Conservation (phyloP, 2,113 vertebrate species). For the Ctenodactylus gundi region DNA sequence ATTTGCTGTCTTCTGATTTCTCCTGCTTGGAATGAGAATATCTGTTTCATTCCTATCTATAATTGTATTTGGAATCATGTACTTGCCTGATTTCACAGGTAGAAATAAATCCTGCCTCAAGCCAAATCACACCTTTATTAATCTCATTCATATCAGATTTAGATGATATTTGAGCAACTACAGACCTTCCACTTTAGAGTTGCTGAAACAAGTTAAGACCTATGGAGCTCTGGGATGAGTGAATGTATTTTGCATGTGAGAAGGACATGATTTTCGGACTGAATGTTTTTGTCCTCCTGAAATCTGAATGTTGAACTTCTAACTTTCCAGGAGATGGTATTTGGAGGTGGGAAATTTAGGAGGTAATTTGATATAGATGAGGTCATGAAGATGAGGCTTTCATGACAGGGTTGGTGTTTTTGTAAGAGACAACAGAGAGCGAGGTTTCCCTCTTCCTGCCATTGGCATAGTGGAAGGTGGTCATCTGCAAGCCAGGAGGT, state of each 20-base stretch:
- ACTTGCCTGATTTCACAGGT: background rate
- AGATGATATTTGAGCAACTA: background rate
- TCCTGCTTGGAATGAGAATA: background rate
- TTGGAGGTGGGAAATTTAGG: background rate
- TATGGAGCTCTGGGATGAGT: background rate
- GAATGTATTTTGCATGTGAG: background rate
- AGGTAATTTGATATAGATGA: background rate
- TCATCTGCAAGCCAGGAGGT: background rate
- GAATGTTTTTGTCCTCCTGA: background rate
- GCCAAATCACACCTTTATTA: background rate
- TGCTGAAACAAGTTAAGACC: background rate
- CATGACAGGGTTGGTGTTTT: background rate
- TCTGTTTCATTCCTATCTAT: background rate
- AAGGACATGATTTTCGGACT: background rate
- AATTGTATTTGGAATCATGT: background rate
- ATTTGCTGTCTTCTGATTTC: background rate
- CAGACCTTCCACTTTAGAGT: background rate
- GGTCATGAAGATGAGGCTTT: background rate
- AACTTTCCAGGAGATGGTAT: background rate
- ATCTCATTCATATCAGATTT: background rate
- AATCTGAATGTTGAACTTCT: background rate
- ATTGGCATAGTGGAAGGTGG: background rate
- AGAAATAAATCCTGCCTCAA: background rate
- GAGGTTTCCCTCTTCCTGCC: background rate
- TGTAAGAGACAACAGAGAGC: background rate